phyloP scores from a whole-genome alignment of 2,113 vertebrate genomes.

The Seriola quinqueradiata region DNA sequence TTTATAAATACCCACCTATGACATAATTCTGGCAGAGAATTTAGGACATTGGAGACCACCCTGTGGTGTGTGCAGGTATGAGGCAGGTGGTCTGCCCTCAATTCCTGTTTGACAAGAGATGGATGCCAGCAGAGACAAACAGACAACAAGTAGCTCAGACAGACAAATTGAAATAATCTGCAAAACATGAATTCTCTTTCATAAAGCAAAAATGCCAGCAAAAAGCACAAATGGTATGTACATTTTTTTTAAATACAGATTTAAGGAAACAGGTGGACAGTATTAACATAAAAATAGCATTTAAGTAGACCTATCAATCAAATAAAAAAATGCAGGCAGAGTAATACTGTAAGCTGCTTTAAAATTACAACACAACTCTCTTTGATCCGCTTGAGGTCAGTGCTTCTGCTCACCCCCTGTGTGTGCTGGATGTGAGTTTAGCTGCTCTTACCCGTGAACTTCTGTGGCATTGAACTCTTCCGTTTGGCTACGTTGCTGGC shows the following conservation, averaged over 20 bases:
- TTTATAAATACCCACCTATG: slow-evolving; percentile 69
- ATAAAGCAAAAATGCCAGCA: slow-evolving; percentile 20
- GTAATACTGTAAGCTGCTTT: neutral
- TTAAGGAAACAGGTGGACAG: neutral
- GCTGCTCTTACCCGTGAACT: slow-evolving; percentile 93
- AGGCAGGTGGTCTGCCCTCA: slow-evolving; percentile 63
- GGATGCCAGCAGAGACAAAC: slow-evolving; percentile 59
- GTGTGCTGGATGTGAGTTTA: neutral
- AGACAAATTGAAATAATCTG: slow-evolving; percentile 13
- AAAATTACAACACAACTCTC: neutral
- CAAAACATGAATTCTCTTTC: slow-evolving; percentile 14
- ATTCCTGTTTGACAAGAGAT: slow-evolving; percentile 58
- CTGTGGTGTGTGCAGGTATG: slow-evolving; percentile 52
- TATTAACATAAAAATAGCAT: neutral
- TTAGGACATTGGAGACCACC: slow-evolving; percentile 47
- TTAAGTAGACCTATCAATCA: neutral
- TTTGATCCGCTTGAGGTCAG: neutral
- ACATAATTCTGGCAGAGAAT: slow-evolving; percentile 55
- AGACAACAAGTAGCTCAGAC: slow-evolving; percentile 63
- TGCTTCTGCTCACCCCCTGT: neutral
- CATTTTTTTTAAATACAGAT: neutral
- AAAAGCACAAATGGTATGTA: slow-evolving; percentile 26
- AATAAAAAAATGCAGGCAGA: neutral
- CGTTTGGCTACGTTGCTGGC: slow-evolving; percentile 96
- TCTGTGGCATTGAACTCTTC: slow-evolving; percentile 97